Percentiles rank a stretch among this genome's conserved stretches.
These are phyloP conservation scores for Helobdella robusta DNA, from an alignment of 2,888 invertebrate species.

Conservation along the genomic window DNA sequence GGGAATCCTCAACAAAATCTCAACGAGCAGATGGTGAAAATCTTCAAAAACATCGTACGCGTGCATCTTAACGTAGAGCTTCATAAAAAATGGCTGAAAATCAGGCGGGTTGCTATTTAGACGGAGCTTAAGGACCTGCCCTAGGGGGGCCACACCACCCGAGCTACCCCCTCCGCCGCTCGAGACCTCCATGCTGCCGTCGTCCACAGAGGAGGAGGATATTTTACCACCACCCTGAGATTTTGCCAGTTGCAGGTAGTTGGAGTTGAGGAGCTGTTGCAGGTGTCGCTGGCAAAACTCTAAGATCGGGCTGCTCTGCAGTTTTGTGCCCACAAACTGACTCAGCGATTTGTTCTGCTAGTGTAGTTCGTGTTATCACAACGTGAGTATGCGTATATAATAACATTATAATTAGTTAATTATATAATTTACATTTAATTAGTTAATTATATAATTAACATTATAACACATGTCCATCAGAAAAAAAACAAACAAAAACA, in stretches of 20 bases:
- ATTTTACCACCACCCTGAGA: no score
- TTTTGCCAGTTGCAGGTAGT: conserved; percentile 6
- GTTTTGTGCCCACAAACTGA: no score
- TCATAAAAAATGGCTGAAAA: conserved; percentile 81
- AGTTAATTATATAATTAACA: no score
- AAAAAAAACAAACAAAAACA: background rate
- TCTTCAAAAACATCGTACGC: conserved; percentile 84
- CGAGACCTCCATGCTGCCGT: background rate
- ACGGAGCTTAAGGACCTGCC: conserved; percentile 70
- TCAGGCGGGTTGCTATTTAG: conserved; percentile 68
- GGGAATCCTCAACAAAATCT: conserved; percentile 82
- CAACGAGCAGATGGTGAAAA: conserved; percentile 84
- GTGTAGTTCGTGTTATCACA: no score
- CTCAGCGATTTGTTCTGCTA: no score
- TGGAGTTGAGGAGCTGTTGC: conserved; percentile 19
- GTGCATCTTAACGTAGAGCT: conserved; percentile 80
- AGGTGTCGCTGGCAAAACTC: conserved; percentile 17
- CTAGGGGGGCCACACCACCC: conserved; percentile 46
- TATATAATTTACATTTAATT: no score
- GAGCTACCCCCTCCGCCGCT: conserved; percentile 37
- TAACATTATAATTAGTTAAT: no score
- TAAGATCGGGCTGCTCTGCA: no score
- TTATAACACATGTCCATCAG: no score
- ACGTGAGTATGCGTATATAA: no score
- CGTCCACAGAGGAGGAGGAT: background rate